Percentiles rank a stretch among this genome's conserved stretches.
Conservation (phyloP, 2,113 vertebrate species). For the Triplophysa dalaica region DNA sequence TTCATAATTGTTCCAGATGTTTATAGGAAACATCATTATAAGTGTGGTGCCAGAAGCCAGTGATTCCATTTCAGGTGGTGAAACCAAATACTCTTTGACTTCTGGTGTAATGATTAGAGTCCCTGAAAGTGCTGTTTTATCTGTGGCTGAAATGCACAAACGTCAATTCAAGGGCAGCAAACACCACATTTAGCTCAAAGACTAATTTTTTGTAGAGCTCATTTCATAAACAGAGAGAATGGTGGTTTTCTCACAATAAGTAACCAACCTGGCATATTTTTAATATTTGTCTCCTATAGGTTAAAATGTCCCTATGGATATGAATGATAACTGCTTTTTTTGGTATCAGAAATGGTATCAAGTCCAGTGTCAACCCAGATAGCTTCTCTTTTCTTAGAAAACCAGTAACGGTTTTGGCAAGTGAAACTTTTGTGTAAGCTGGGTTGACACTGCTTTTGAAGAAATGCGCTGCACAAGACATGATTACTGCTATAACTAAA, state of each 20-base stretch:
- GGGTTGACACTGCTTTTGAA: constrained; percentile 8
- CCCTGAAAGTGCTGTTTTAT: constrained; percentile 42
- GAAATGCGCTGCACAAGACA: constrained; percentile 5
- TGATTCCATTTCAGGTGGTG: constrained; percentile 65
- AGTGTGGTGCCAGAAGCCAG: constrained; percentile 60
- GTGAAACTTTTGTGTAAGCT: background rate
- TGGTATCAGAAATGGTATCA: background rate
- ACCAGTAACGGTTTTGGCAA: background rate
- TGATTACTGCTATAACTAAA: background rate
- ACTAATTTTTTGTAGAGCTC: constrained; percentile 28
- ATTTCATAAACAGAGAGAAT: constrained; percentile 26
- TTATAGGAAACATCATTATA: constrained; percentile 60
- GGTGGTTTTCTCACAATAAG: constrained; percentile 26
- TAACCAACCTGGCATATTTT: constrained; percentile 13
- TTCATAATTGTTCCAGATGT: constrained; percentile 67
- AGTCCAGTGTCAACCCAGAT: background rate
- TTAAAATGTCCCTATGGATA: background rate
- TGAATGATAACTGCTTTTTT: background rate
- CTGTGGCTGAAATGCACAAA: constrained; percentile 22
- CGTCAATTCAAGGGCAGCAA: constrained; percentile 45
- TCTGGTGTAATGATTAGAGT: constrained; percentile 61
- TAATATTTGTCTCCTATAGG: background rate
- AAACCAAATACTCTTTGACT: constrained; percentile 68
- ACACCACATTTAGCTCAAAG: constrained; percentile 36
- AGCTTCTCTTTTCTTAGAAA: background rate